Conservation (phyloP, 2,797 vertebrate genomes). For the Notolepis coatsorum region DNA sequence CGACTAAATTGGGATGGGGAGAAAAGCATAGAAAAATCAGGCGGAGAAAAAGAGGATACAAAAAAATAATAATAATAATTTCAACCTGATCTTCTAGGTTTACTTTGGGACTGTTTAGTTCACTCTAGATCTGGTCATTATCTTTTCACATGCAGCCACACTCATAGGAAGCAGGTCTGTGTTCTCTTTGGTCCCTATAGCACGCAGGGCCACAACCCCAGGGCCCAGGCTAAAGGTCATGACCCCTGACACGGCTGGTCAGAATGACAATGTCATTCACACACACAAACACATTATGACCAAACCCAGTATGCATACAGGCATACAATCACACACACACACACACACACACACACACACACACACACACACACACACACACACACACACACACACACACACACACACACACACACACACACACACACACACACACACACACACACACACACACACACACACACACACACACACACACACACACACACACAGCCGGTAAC, state of each 20-base stretch:
- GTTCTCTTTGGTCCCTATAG: slow-evolving; percentile 47
- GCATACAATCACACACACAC: slow-evolving; percentile 46
- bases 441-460: slow-evolving; percentile 7
- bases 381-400: slow-evolving; percentile 5
- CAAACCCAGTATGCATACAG: too few relatives aligned
- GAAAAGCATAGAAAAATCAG: background rate
- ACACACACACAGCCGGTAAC: slow-evolving; percentile 56
- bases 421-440: slow-evolving; percentile 9
- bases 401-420: slow-evolving; percentile 14
- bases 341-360: background rate
- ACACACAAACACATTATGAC: background rate
- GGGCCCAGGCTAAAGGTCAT: slow-evolving; percentile 26
- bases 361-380: background rate
- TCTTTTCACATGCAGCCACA: slow-evolving; percentile 49
- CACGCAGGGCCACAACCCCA: slow-evolving; percentile 11
- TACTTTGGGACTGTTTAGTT: too few relatives aligned
- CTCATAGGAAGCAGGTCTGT: slow-evolving; percentile 54
- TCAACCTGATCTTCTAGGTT: too few relatives aligned
- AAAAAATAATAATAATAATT: too few relatives aligned
- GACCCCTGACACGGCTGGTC: slow-evolving; percentile 56
- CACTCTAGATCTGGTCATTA: slow-evolving; percentile 6
- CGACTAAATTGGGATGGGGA: too few relatives aligned
- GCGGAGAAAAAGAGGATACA: background rate
- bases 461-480: slow-evolving; percentile 14
- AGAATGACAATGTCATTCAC: slow-evolving; percentile 53